phyloP scores from a whole-genome alignment of 2,797 vertebrate genomes.

The Zenarchopterus dispar region DNA sequence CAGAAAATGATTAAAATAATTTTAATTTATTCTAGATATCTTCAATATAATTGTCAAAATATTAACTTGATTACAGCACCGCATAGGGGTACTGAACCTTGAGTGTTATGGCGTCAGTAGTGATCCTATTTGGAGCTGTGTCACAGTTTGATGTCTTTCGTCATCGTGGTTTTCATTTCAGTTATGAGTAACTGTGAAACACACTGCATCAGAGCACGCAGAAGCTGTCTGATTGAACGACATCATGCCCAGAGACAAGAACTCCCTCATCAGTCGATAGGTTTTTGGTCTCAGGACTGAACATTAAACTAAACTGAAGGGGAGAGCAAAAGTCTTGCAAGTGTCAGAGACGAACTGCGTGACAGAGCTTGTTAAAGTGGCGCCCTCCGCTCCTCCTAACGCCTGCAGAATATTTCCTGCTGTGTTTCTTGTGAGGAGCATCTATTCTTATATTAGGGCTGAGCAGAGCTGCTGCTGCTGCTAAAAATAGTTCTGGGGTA shows the following conservation, averaged over 20 bases:
- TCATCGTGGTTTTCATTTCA: no score
- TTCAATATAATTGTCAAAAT: no score
- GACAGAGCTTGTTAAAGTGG: constrained; percentile 18
- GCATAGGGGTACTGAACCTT: no score
- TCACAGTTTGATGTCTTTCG: no score
- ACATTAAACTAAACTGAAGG: constrained; percentile 4
- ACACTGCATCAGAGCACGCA: no score
- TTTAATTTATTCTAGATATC: no score
- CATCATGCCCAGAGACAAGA: not conserved
- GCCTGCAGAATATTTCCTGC: constrained; percentile 47
- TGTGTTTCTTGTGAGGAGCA: constrained; percentile 41
- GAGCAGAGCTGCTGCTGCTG: constrained; percentile 56
- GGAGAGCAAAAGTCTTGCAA: not conserved
- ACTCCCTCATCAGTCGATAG: not conserved
- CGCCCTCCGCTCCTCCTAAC: not conserved
- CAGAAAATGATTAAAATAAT: no score
- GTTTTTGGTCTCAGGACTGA: not conserved
- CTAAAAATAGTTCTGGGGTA: constrained; percentile 80
- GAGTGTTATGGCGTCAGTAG: no score
- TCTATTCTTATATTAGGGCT: constrained; percentile 63
- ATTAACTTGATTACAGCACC: no score
- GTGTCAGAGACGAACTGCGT: constrained; percentile 6
- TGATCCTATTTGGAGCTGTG: no score
- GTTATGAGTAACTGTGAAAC: no score
- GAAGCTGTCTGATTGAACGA: not conserved